Evolutionary conservation across 2,888 invertebrate genomes (phyloP).

Genomic region (Limenitis camilla): DNA sequence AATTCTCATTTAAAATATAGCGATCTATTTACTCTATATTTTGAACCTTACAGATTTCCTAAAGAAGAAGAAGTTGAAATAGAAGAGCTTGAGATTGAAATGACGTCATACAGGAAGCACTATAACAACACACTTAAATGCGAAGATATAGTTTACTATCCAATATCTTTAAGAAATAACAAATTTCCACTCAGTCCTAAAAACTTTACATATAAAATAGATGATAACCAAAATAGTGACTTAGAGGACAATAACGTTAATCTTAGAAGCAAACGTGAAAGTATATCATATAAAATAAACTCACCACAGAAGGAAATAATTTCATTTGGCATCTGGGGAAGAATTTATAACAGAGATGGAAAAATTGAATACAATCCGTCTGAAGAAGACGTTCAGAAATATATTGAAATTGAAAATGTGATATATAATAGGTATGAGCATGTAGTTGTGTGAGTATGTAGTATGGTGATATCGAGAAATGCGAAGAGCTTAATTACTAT

Average conservation of each 20-base stretch:
- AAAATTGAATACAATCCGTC: constrained; percentile 37
- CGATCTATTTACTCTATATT: background rate
- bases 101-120: constrained; percentile 46
- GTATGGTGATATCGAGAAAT: no score
- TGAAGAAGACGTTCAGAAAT: constrained; percentile 39
- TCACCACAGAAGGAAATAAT: constrained; percentile 55
- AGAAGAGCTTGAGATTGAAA: constrained; percentile 59
- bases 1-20: background rate
- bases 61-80: constrained; percentile 54
- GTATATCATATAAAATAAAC: constrained; percentile 40
- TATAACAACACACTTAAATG: constrained; percentile 50
- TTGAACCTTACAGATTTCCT: constrained; percentile 49
- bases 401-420: constrained; percentile 39
- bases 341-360: constrained; percentile 66
- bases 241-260: constrained; percentile 1
- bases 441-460: no score
- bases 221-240: constrained; percentile 1
- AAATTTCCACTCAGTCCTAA: constrained; percentile 60
- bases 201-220: constrained; percentile 41
- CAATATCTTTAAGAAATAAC: constrained; percentile 61
- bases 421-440: constrained; percentile 32
- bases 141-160: constrained; percentile 61
- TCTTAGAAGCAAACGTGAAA: constrained; percentile 26
- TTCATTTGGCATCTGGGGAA: constrained; percentile 63
- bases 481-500: background rate